These are phyloP conservation scores for Chunga burmeisteri DNA, from an alignment of 2,113 vertebrate species.

Conservation along the genomic window DNA sequence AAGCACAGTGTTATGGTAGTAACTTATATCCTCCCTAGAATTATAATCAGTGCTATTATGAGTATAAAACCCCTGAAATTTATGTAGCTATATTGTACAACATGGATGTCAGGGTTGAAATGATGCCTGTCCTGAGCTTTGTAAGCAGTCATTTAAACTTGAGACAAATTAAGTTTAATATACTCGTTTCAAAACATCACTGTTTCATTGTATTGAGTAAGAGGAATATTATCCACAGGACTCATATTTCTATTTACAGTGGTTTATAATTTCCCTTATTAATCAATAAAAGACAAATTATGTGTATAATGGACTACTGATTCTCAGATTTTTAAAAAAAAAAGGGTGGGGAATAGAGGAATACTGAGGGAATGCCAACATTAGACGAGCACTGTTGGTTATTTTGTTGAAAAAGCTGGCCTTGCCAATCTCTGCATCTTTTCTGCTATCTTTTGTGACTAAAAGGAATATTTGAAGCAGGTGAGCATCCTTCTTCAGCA, in stretches of 20 bases:
- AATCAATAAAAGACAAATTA: not conserved
- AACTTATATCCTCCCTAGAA: not conserved
- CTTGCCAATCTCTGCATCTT: not conserved
- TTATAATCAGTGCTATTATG: not conserved
- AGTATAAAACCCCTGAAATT: not conserved
- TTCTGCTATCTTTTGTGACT: not conserved
- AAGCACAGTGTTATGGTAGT: not conserved
- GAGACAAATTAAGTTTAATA: not conserved
- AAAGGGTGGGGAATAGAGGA: accelerated
- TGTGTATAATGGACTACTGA: not conserved
- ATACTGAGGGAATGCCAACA: not conserved
- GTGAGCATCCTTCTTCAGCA: not conserved
- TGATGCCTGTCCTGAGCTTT: not conserved
- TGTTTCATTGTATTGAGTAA: not conserved
- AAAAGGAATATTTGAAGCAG: not conserved
- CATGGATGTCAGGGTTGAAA: not conserved
- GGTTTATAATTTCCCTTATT: not conserved
- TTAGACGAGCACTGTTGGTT: not conserved
- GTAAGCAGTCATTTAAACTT: slow-evolving; percentile 6
- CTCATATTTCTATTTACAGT: not conserved
- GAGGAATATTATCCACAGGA: not conserved
- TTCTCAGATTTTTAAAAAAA: not conserved
- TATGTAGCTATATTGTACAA: not conserved
- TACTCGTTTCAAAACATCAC: not conserved
- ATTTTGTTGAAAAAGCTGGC: not conserved